These are phyloP conservation scores for Charaxes varanes DNA, from an alignment of 1,140 invertebrate species.

Conservation along the genomic window DNA sequence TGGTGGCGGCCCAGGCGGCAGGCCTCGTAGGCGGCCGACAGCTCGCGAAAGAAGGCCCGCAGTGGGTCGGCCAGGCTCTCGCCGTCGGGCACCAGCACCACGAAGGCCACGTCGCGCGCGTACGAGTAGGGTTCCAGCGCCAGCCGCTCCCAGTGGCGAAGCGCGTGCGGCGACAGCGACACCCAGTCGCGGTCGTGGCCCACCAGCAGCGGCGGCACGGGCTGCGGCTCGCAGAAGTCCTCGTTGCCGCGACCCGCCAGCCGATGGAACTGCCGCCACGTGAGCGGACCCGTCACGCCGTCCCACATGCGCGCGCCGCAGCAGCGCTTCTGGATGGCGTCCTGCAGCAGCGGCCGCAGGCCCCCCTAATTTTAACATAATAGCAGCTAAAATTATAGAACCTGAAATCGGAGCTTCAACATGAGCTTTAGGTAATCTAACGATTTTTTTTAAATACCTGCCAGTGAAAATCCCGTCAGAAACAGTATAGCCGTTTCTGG, in stretches of 20 bases:
- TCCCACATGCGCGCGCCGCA: slow-evolving; percentile 88
- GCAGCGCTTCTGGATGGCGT: slow-evolving; percentile 95
- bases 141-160: slow-evolving; percentile 96
- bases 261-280: slow-evolving; percentile 97
- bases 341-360: slow-evolving; percentile 93
- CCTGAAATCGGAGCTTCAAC: no score
- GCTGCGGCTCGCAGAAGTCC: slow-evolving; percentile 96
- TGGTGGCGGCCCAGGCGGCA: slow-evolving; percentile 93
- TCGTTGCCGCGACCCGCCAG: slow-evolving; percentile 94
- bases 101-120: slow-evolving; percentile 93
- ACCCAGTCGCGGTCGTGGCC: slow-evolving; percentile 97
- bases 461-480: no score
- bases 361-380: no score
- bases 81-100: slow-evolving; percentile 95
- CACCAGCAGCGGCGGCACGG: slow-evolving; percentile 94
- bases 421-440: slow-evolving; percentile 85
- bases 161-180: slow-evolving; percentile 91
- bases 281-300: slow-evolving; percentile 92
- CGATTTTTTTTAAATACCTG: no score
- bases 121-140: slow-evolving; percentile 95
- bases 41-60: slow-evolving; percentile 92
- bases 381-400: no score
- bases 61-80: slow-evolving; percentile 87
- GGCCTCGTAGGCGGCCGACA: slow-evolving; percentile 94
- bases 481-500: no score